Conservation (phyloP, 92 coral and sea anemone genomes). For the Parazoanthus atlanticus region DNA sequence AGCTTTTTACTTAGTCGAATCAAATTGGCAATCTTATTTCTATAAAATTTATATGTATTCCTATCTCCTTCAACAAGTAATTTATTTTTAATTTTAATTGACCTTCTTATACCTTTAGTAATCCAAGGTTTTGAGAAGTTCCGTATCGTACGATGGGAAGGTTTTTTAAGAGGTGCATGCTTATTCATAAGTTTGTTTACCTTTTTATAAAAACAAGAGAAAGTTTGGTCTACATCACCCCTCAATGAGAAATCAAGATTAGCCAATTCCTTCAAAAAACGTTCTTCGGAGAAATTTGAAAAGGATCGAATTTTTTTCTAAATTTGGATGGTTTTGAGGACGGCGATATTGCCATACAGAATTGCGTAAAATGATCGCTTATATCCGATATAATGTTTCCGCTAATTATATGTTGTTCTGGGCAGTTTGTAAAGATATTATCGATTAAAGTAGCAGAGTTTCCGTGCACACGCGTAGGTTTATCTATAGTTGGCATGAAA, state of each 20-base stretch:
- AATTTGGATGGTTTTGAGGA: background rate
- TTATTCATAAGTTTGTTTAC: slow-evolving; percentile 10
- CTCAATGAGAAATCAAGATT: slow-evolving; percentile 12
- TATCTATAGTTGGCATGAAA: slow-evolving; percentile 1
- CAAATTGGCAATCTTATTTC: slow-evolving; percentile 12
- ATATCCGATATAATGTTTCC: background rate
- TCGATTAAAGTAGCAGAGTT: background rate
- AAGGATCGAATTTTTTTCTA: slow-evolving; percentile 4
- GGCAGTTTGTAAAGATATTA: background rate
- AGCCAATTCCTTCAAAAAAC: background rate
- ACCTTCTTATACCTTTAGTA: background rate
- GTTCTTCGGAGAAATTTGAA: slow-evolving; percentile 7
- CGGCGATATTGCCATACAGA: background rate
- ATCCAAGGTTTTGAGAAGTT: slow-evolving; percentile 16
- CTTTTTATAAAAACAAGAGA: slow-evolving; percentile 1
- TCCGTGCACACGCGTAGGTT: slow-evolving; percentile 5
- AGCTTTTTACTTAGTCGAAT: slow-evolving; percentile 21
- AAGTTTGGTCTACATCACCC: slow-evolving; percentile 14
- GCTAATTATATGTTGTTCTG: background rate
- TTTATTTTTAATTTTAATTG: slow-evolving; percentile 11
- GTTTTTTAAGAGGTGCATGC: slow-evolving; percentile 8
- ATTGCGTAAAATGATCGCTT: background rate
- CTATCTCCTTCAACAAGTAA: slow-evolving; percentile 20
- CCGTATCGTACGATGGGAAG: background rate
- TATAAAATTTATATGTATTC: slow-evolving; percentile 8